Base-by-base conservation (phyloP, 2,797 vertebrate genomes). In the Crenichthys baileyi region DNA sequence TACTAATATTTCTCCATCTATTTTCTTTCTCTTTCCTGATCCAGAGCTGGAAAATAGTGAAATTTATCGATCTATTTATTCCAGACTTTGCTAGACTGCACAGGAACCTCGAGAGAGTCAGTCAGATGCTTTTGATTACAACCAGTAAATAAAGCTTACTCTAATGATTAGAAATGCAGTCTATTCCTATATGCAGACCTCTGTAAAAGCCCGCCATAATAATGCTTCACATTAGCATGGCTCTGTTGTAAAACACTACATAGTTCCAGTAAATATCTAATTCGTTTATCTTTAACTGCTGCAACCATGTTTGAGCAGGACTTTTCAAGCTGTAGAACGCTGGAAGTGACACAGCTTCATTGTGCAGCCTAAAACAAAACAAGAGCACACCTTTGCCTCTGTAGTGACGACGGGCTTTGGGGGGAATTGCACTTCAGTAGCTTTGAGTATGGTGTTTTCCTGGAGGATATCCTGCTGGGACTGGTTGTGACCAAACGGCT, bases 401-500 rank as follows among this genome's bases (percentile, higher is more conserved):
- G 97, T 96, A 20, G 96, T 97, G 89, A 97, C 97, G 76, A 97
- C 98, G 89, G 98, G 98, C 93, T 99, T 99, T 80, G 97, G 97
- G 63, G 98, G 97, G 79, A 99, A 99, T 91, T 98, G 97, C 85
- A 99, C 97, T 91, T 99, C 98, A 20, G 97, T 99, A 91, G 98
- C 97, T 96, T 98, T 99, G 78, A 99, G 95, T 72, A 99, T 99
- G 73, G 97, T 98, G 94, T 99, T 98, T 93, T 98, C 97, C 92
- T 99, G 98, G 65, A 99, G 95, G 88, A 99, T 98, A 76, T 99
- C 98, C 92, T 98, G 97, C 90, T 98, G 98, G 2, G 97, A 98
- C 93, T 98, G 97, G 94, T 99, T 99, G 90, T 99, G 98, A 81
- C 98, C 98, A 15, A 99, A 99, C 51, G 98, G 98, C 98, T 99